Evolutionary conservation across 2,113 vertebrate species (phyloP).

Genomic region (Catharus fuscescens): DNA sequence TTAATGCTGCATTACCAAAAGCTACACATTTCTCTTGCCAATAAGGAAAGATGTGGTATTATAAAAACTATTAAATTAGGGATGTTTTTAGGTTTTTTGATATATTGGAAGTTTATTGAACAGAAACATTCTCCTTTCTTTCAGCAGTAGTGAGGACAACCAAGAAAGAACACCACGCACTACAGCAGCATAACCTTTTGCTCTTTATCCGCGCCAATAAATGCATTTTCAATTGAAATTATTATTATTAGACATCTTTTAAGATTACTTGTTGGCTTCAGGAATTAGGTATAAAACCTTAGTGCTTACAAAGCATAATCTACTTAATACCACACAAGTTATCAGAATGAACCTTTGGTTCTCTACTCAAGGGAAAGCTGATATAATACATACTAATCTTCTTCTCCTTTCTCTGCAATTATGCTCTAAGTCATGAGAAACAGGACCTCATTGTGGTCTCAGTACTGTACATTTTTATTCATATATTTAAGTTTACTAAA

Average conservation of each 20-base stretch:
- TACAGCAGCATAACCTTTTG: background rate
- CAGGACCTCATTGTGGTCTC: background rate
- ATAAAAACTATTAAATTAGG: conserved; percentile 8
- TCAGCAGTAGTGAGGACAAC: background rate
- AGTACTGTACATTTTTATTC: background rate
- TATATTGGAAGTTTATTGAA: background rate
- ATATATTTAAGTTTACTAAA: background rate
- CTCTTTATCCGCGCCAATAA: background rate
- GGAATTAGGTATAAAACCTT: conserved; percentile 23
- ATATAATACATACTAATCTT: conserved; percentile 19
- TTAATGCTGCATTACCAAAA: conserved; percentile 61
- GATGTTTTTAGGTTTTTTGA: conserved; percentile 3
- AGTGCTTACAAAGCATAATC: conserved; percentile 4
- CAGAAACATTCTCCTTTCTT: background rate
- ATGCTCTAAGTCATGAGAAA: background rate
- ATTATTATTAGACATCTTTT: conserved; percentile 3
- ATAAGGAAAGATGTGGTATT: background rate
- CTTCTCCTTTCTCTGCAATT: conserved; percentile 1
- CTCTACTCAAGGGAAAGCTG: conserved; percentile 8
- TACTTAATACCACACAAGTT: conserved; percentile 1
- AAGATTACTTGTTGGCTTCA: background rate
- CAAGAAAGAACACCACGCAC: background rate
- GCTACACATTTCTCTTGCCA: conserved; percentile 27
- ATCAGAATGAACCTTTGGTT: conserved; percentile 12
- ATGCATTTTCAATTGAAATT: conserved; percentile 5